phyloP scores from a whole-genome alignment of 2,888 invertebrate genomes.

The Nephrotoma flavescens region DNA sequence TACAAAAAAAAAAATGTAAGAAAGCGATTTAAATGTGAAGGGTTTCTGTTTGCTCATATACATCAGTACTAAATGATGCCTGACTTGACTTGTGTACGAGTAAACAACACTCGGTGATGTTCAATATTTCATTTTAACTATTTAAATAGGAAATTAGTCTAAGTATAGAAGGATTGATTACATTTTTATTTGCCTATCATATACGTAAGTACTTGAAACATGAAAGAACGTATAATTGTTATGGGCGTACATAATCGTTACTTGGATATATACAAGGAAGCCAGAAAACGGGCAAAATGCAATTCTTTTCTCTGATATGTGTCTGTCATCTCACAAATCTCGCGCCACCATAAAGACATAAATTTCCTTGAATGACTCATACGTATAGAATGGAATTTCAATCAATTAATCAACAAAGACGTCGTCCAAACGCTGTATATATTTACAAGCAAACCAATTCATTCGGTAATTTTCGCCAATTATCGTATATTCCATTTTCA shows the following conservation, averaged over 20 bases:
- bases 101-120: not conserved
- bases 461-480: not conserved
- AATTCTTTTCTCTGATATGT: too few relatives aligned
- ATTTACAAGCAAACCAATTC: not conserved
- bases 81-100: not conserved
- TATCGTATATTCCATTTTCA: not conserved
- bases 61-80: not conserved
- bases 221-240: too few relatives aligned
- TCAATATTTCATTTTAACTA: not conserved
- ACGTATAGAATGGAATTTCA: not conserved
- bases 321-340: not conserved
- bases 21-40: not conserved
- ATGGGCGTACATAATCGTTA: not conserved
- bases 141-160: not conserved
- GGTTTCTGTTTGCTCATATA: not conserved
- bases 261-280: too few relatives aligned
- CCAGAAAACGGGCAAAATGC: too few relatives aligned
- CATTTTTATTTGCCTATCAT: not conserved
- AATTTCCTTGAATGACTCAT: not conserved
- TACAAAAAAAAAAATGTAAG: not conserved
- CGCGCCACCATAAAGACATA: not conserved
- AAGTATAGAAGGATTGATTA: not conserved
- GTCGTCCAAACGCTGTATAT: not conserved
- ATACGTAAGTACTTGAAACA: not conserved
- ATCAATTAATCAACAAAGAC: not conserved